Conservation (phyloP, 2,797 vertebrate genomes). For the Tapera naevia region DNA sequence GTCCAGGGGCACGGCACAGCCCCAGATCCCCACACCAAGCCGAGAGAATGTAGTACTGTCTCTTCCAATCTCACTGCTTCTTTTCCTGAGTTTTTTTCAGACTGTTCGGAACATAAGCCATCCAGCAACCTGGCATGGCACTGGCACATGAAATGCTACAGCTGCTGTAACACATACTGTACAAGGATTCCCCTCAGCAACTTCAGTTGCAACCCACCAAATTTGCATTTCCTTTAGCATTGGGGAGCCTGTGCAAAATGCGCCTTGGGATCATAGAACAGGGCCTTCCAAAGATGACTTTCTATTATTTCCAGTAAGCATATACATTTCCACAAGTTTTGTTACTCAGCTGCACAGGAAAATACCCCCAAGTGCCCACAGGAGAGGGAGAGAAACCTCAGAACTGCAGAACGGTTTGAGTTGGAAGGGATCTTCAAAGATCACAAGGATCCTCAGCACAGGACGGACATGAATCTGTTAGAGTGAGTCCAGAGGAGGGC, state of each 20-base stretch:
- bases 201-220: neutral
- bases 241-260: neutral
- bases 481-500: no score
- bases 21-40: neutral
- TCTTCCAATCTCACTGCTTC: neutral
- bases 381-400: neutral
- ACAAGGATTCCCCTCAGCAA: neutral
- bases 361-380: rapidly evolving
- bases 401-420: neutral
- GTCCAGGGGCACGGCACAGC: neutral
- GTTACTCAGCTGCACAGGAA: neutral
- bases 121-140: neutral
- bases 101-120: neutral
- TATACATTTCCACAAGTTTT: neutral
- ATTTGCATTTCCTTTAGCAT: neutral
- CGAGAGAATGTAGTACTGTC: neutral
- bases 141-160: neutral
- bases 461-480: no score
- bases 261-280: neutral
- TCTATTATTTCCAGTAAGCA: neutral
- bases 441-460: no score
- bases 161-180: neutral
- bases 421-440: neutral
- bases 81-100: neutral
- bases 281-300: neutral